Conservation (phyloP, 2,113 vertebrate genomes). For the Bos javanicus region DNA sequence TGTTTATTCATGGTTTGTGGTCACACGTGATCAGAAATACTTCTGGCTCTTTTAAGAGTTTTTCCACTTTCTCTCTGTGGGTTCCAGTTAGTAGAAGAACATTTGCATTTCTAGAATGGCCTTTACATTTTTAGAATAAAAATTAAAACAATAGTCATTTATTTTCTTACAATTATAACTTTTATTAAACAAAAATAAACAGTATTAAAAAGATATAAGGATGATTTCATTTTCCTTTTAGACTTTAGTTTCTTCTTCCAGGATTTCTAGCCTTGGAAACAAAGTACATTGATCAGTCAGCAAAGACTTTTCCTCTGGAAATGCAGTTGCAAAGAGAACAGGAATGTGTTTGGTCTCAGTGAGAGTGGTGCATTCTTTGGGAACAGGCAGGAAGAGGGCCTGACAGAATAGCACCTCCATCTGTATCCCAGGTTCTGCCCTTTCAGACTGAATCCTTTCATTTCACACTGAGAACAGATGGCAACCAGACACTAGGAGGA, state of each 20-base stretch:
- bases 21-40: conserved; percentile 47
- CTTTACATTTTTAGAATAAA: conserved; percentile 60
- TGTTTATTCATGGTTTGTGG: conserved; percentile 26
- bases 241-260: conserved; percentile 79
- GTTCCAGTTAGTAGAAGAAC: conserved; percentile 13
- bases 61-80: conserved; percentile 31
- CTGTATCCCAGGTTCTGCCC: background rate
- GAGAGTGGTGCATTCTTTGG: conserved; percentile 76
- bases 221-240: conserved; percentile 81
- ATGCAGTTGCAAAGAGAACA: conserved; percentile 73
- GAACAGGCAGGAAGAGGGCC: conserved; percentile 63
- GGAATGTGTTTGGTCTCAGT: conserved; percentile 73
- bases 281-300: conserved; percentile 78
- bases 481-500: conserved; percentile 82
- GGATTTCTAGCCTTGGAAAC: conserved; percentile 74
- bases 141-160: conserved; percentile 62
- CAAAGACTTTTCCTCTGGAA: conserved; percentile 80
- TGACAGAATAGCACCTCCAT: background rate
- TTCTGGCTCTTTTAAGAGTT: background rate
- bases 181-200: conserved; percentile 75
- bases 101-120: conserved; percentile 53
- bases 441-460: conserved; percentile 36
- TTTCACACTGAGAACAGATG: conserved; percentile 83
- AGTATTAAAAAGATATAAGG: conserved; percentile 64
- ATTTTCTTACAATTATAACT: conserved; percentile 72